phyloP scores from a whole-genome alignment of 1,140 invertebrate species.

The Mycetomoellerius zeteki region DNA sequence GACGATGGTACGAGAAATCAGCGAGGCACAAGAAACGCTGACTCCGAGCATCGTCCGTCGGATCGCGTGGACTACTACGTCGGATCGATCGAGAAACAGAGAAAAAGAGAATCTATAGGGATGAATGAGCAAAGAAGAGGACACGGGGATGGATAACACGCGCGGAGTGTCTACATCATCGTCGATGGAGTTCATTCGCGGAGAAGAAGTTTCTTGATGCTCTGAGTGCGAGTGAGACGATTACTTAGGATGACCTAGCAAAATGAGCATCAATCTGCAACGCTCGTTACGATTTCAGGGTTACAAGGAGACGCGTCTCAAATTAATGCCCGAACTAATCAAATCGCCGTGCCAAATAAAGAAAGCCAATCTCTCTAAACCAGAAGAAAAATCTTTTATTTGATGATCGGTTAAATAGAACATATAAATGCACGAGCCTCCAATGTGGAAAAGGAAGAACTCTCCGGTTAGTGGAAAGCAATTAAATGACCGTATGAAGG shows the following conservation, averaged over 20 bases:
- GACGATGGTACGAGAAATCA: conserved; percentile 70
- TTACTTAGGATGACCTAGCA: conserved; percentile 3
- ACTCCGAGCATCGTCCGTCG: conserved; percentile 64
- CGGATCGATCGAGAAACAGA: background rate
- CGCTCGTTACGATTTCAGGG: conserved; percentile 29
- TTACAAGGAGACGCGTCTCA: conserved; percentile 10
- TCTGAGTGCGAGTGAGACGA: conserved; percentile 26
- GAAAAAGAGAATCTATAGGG: background rate
- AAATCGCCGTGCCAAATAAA: background rate
- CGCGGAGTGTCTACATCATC: conserved; percentile 45
- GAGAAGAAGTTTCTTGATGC: conserved; percentile 36
- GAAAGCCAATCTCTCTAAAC: background rate
- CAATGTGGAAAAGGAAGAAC: background rate
- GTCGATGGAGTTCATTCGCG: conserved; percentile 16
- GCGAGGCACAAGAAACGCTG: conserved; percentile 73
- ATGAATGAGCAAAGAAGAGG: background rate
- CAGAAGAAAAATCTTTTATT: background rate
- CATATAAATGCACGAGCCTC: background rate
- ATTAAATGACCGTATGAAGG: conserved; percentile 29
- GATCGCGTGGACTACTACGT: conserved; percentile 34
- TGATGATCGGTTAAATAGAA: background rate
- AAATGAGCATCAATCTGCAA: conserved; percentile 43
- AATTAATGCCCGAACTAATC: conserved; percentile 5
- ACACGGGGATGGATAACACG: conserved; percentile 32
- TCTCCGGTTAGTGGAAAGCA: background rate